Base-by-base conservation (phyloP, 2,888 invertebrate genomes). In the Minunthozetes semirufus region DNA sequence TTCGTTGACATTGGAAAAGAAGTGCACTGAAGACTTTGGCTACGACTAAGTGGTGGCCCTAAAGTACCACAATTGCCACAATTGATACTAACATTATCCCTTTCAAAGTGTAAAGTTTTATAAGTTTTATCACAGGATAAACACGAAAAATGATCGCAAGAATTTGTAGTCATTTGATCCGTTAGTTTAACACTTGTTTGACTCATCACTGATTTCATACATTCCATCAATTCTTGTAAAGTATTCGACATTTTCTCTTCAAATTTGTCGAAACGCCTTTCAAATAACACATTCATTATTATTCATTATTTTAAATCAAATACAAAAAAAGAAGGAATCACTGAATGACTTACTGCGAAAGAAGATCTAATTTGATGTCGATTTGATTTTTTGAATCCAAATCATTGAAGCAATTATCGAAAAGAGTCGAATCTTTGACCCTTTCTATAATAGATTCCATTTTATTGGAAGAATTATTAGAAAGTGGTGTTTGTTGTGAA, bases 91-190 rank as follows among this genome's bases (percentile, higher is more conserved):
- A 33, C 33, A 63, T 27, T 33, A 17, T 17, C 4, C 33, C 38
- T 66, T 6, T 33, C n/a, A 4, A 13, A 15, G 0, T n/a, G 13
- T 17, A 19, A 19, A 15, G 25, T 25, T 3, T 66, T 38, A n/a
- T 33, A 66, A 17, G 25, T 66, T 9, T 66, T 66, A 66, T 66
- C 66, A 66, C 66, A 66, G 66, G 33, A 66, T n/a, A 66, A 38
- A 66, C 66, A 66, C 8, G 38, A 66, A 19, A 33, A 66, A 33
- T 66, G 33, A 38, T 66, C 38, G n/a, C 66, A 38, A 38, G 33
- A 66, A 66, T n/a, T 66, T 22, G 22, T 22, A 13, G 66, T 38
- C 38, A 38, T 38, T 38, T 66, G 66, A 66, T 66, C 66, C 33
- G 38, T 19, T n/a, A 33, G 4, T 38, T 66, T 66, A 19, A 29